Conservation (phyloP, 2,113 vertebrate species). For the Hiodon tergisus region DNA sequence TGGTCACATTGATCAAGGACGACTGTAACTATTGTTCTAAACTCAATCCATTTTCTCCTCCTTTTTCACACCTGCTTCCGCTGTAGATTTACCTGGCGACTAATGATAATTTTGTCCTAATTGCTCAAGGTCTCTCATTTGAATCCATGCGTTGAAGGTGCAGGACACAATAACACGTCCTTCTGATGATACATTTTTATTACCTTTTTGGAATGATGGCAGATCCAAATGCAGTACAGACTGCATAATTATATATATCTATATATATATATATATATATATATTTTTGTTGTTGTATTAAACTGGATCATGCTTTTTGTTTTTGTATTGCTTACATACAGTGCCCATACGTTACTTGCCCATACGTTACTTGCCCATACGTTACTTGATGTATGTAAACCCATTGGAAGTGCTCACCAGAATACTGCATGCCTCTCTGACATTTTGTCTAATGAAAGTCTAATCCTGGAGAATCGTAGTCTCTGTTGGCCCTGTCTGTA, state of each 20-base stretch:
- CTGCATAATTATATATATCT: neutral
- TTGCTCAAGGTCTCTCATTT: neutral
- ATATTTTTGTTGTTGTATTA: too few relatives aligned
- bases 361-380: too few relatives aligned
- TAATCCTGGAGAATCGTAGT: neutral
- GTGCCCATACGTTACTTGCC: too few relatives aligned
- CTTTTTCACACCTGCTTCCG: conserved; percentile 6
- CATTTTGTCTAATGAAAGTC: neutral
- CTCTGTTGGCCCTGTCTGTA: neutral
- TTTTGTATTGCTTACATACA: conserved; percentile 1
- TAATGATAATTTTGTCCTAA: conserved; percentile 13
- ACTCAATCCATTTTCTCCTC: conserved; percentile 25
- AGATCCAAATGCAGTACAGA: neutral
- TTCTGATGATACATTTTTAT: neutral
- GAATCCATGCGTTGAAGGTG: neutral
- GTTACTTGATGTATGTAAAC: neutral
- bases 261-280: neutral
- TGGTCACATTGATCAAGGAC: conserved; percentile 42
- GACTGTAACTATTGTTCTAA: conserved; percentile 50
- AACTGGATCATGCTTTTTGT: neutral
- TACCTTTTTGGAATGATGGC: conserved; percentile 5
- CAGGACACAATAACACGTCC: neutral
- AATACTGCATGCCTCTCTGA: conserved; percentile 18
- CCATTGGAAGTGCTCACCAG: neutral
- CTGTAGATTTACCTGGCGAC: conserved; percentile 14